Conservation (phyloP, 2,113 vertebrate genomes). For the Arothron firmamentum region DNA sequence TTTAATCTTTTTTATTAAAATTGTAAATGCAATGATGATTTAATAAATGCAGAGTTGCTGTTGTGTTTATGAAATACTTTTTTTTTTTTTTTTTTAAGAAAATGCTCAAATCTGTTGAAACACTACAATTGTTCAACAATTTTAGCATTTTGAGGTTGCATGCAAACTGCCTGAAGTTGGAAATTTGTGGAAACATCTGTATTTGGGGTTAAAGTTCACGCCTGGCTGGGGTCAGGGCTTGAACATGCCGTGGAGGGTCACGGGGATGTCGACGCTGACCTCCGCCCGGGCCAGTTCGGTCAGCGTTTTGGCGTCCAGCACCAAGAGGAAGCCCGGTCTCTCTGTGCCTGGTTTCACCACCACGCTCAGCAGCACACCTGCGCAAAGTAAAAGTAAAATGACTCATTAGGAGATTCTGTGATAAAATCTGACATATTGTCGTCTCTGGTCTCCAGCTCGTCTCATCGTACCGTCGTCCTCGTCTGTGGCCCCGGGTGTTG, state of each 20-base stretch:
- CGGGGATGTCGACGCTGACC: conserved; percentile 84
- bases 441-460: neutral
- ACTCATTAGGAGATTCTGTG: too few species aligned
- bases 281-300: conserved; percentile 90
- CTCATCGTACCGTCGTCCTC: conserved; percentile 89
- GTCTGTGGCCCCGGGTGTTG: conserved; percentile 82
- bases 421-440: neutral
- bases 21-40: neutral
- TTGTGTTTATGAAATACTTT: neutral
- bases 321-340: conserved; percentile 85
- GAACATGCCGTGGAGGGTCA: conserved; percentile 91
- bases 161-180: too few species aligned
- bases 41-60: neutral
- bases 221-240: conserved; percentile 60
- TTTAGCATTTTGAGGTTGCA: too few species aligned
- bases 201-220: too few species aligned
- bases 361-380: conserved; percentile 90
- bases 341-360: conserved; percentile 84
- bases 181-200: too few species aligned
- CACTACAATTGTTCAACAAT: neutral
- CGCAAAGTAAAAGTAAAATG: neutral
- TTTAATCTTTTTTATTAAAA: neutral
- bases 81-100: too few species aligned
- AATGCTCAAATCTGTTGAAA: too few species aligned
- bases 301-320: conserved; percentile 87